Conservation (phyloP, 2,888 invertebrate species). For the Protodeltote pygarga region DNA sequence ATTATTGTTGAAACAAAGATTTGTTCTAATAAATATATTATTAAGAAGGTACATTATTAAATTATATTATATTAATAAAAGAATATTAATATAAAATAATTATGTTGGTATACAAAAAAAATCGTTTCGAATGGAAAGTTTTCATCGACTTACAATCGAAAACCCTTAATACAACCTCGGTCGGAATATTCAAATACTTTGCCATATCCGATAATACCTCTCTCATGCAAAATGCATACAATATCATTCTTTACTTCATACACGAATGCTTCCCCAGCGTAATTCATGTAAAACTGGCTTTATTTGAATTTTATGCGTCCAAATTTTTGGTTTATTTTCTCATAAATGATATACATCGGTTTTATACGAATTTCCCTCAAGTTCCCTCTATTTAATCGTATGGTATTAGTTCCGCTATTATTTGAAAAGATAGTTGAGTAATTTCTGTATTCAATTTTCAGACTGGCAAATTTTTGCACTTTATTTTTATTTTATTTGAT, state of each 20-base stretch:
- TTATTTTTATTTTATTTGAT: no score
- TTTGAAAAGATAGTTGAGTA: slow-evolving; percentile 1
- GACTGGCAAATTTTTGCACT: no score
- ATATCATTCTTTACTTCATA: slow-evolving; percentile 84
- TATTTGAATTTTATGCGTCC: slow-evolving; percentile 82
- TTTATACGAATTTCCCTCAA: slow-evolving; percentile 25
- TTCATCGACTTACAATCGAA: slow-evolving; percentile 36
- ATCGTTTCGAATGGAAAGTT: no score
- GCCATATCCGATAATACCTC: slow-evolving; percentile 81
- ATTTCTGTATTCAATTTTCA: not conserved
- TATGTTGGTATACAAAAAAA: no score
- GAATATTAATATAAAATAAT: no score
- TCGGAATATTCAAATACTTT: slow-evolving; percentile 83
- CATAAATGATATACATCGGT: slow-evolving; percentile 33
- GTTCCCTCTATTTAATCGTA: slow-evolving; percentile 17
- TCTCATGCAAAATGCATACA: slow-evolving; percentile 86
- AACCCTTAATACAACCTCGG: slow-evolving; percentile 53
- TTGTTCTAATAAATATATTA: no score
- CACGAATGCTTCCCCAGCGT: slow-evolving; percentile 75
- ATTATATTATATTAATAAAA: no score
- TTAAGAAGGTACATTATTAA: no score
- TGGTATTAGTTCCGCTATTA: slow-evolving; percentile 12
- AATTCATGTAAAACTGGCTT: slow-evolving; percentile 83
- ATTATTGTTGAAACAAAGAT: no score
- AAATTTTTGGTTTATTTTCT: slow-evolving; percentile 67